Percentiles rank a stretch among this genome's conserved stretches.
These are phyloP conservation scores for Eupithecia subfuscata DNA, from an alignment of 2,888 invertebrate species.

Conservation along the genomic window DNA sequence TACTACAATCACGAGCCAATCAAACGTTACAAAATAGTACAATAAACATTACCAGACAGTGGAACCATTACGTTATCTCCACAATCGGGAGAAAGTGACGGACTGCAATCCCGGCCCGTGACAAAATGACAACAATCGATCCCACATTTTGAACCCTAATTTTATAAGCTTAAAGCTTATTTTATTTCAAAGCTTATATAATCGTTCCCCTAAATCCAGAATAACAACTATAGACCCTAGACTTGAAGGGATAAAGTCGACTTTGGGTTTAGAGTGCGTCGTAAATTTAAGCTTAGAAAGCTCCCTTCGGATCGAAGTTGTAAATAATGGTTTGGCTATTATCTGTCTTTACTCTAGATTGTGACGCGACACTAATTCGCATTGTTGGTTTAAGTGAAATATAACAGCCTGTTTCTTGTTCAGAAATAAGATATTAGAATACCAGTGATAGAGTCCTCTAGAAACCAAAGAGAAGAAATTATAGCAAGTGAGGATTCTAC, in stretches of 20 bases:
- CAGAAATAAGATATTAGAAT: background rate
- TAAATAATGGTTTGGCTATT: slow-evolving; percentile 68
- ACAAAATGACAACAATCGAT: slow-evolving; percentile 50
- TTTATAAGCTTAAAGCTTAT: slow-evolving; percentile 8
- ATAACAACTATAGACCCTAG: slow-evolving; percentile 34
- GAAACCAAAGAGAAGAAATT: background rate
- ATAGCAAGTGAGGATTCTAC: background rate
- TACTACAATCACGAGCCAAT: slow-evolving; percentile 23
- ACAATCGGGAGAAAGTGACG: slow-evolving; percentile 54
- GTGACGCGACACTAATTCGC: slow-evolving; percentile 63
- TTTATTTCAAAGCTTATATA: slow-evolving; percentile 7
- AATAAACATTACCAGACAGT: slow-evolving; percentile 30
- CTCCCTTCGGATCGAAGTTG: slow-evolving; percentile 56
- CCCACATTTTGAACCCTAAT: slow-evolving; percentile 32
- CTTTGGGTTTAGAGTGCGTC: slow-evolving; percentile 37
- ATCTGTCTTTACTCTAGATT: slow-evolving; percentile 70
- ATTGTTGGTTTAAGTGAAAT: slow-evolving; percentile 62
- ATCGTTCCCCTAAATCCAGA: slow-evolving; percentile 36
- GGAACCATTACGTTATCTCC: slow-evolving; percentile 51
- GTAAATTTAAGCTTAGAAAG: slow-evolving; percentile 76
- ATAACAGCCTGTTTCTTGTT: slow-evolving; percentile 35
- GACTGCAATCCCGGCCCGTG: slow-evolving; percentile 45
- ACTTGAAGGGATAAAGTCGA: slow-evolving; percentile 22
- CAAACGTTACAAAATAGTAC: slow-evolving; percentile 26
- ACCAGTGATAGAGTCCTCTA: background rate